Conservation (phyloP, 1,140 invertebrate species). For the Helicoverpa zea region DNA sequence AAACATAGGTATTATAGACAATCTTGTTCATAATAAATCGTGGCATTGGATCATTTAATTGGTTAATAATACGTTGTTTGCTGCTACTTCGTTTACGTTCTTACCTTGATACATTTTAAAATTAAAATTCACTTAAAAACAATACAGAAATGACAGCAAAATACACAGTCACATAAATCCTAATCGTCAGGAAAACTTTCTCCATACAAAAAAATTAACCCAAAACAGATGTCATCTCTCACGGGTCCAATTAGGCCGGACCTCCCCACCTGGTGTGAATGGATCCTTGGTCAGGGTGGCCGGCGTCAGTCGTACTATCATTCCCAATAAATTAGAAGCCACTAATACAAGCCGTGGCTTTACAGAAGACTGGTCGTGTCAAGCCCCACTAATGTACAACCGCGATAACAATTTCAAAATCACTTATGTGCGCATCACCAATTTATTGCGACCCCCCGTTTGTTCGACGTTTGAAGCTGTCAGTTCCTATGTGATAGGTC, state of each 20-base stretch:
- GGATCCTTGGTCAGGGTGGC: constrained; percentile 81
- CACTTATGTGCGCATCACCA: constrained; percentile 76
- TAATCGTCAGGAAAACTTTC: constrained; percentile 14
- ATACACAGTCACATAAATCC: neutral
- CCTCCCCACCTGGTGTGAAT: constrained; percentile 77
- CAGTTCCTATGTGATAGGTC: constrained; percentile 54
- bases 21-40: neutral
- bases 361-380: constrained; percentile 85
- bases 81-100: neutral
- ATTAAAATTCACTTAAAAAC: neutral
- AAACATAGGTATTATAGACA: neutral
- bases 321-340: constrained; percentile 85
- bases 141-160: neutral
- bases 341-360: constrained; percentile 83
- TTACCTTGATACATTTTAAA: neutral
- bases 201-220: neutral
- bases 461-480: neutral
- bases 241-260: constrained; percentile 50
- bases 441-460: constrained; percentile 62
- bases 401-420: constrained; percentile 82
- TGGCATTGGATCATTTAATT: constrained; percentile 37
- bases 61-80: neutral
- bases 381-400: constrained; percentile 83
- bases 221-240: constrained; percentile 27
- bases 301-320: constrained; percentile 84